Evolutionary conservation across 2,888 invertebrate genomes (phyloP), one percentile per base, ranked within the genome.

Genomic region (Mesorhabditis spiculigera): DNA sequence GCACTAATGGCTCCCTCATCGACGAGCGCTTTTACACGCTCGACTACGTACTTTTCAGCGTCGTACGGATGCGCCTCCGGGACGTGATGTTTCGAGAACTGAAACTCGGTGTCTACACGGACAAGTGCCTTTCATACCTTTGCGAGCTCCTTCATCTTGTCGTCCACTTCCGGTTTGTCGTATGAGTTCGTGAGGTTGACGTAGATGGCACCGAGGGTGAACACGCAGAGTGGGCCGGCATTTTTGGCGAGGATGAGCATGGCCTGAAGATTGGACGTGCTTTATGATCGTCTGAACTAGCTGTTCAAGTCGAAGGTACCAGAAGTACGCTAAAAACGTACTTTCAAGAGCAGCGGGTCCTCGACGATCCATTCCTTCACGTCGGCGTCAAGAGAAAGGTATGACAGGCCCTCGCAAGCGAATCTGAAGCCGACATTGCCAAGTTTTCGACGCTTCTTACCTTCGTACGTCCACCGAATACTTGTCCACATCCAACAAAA

Each of bases 21-120:
- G 1, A 93, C 92, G 73, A 98, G 87, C 58, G 91, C 86, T 72
- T 78, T 70, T 4, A 82, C 76, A 42, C 85, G 72, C 67, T 76
- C 78, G 65, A 81, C 83, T 4, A 85, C 78, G 67, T 93, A 95
- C 86, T 94, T 94, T 0, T 90, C 90, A 86, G 95, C 94, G 68
- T 87, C 85, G 68, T 81, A 80, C 4, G 78, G 80, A 67, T 82
- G 85, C 13, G 74, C 74, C 87, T 97, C 94, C 4, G 98, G 98
- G 78, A 99, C 93, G 87, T 98, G 98, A 86, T 97, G 96, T 87
- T 99, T 98, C 3, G 98, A 94, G 88, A 96, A 99, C 88, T 97
- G 95, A 3, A 67, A 63, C n/a, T 3, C 10, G 8, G 13, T 3
- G 8, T 50, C n/a, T 50, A 10, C 10, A 50, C n/a, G 10, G 16